These are phyloP conservation scores for Apotomis betuletana DNA, from an alignment of 2,888 invertebrate genomes.

Conservation along the genomic window DNA sequence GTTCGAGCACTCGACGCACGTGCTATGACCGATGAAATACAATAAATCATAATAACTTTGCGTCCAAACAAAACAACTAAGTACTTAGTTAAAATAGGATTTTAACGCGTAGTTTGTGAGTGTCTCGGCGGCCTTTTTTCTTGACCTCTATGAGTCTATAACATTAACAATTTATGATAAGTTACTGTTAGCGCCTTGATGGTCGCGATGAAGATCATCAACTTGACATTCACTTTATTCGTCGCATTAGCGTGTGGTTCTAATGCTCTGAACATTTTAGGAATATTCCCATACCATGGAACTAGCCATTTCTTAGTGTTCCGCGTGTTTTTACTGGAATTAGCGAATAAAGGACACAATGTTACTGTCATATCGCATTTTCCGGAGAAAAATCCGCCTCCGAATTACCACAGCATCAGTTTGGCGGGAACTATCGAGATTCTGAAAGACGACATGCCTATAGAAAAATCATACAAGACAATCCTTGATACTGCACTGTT, in stretches of 20 bases:
- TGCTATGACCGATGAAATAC: too few relatives aligned
- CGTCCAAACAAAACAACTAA: too few relatives aligned
- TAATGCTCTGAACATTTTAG: slow-evolving; percentile 80
- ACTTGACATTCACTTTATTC: slow-evolving; percentile 53
- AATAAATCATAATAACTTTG: too few relatives aligned
- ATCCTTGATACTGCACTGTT: slow-evolving; percentile 51
- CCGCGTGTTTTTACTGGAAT: slow-evolving; percentile 82
- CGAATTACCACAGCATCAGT: slow-evolving; percentile 85
- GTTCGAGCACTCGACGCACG: too few relatives aligned
- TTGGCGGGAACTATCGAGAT: slow-evolving; percentile 62
- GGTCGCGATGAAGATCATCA: slow-evolving; percentile 35
- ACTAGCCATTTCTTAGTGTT: slow-evolving; percentile 88
- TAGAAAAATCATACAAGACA: slow-evolving; percentile 56
- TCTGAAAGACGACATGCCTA: slow-evolving; percentile 56
- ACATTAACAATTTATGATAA: not conserved
- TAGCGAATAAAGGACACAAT: slow-evolving; percentile 85
- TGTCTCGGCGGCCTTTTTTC: not conserved
- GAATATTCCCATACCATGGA: slow-evolving; percentile 86
- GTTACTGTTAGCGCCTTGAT: too few relatives aligned
- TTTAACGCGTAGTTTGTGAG: too few relatives aligned
- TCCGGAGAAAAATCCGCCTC: slow-evolving; percentile 72
- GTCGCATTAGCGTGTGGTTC: slow-evolving; percentile 50
- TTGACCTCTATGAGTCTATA: not conserved
- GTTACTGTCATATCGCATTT: slow-evolving; percentile 87
- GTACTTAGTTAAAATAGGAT: too few relatives aligned